Evolutionary conservation across 2,113 vertebrate genomes (phyloP).

Genomic region (Ptilonorhynchus violaceus): DNA sequence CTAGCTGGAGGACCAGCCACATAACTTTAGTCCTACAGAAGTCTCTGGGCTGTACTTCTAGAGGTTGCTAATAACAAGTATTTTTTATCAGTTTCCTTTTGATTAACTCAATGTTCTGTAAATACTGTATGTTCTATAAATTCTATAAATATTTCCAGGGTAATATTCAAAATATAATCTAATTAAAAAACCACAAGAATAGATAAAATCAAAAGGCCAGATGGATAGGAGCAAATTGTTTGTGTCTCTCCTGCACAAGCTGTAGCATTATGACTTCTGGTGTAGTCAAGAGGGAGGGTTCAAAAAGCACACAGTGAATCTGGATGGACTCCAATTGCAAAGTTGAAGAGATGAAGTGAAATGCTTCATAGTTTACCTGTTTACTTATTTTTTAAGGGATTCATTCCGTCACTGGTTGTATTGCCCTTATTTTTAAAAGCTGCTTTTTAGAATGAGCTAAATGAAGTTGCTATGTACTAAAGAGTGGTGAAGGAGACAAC

Average conservation of each 20-base stretch:
- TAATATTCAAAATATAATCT: not conserved
- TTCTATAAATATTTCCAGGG: not conserved
- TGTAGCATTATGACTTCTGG: not conserved
- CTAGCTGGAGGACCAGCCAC: not conserved
- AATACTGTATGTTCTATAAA: not conserved
- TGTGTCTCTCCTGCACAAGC: not conserved
- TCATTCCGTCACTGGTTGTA: not conserved
- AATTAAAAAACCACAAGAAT: not conserved
- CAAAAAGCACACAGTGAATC: not conserved
- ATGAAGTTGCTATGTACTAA: conserved; percentile 22
- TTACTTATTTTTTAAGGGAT: not conserved
- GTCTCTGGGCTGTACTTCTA: not conserved
- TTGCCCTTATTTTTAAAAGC: conserved; percentile 39
- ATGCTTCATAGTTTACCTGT: not conserved
- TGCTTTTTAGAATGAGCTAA: conserved; percentile 1
- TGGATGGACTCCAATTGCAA: not conserved
- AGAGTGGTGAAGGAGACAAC: not conserved
- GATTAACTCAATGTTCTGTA: not conserved
- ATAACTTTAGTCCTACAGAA: not conserved
- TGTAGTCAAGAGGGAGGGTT: not conserved
- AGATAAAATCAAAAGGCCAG: not conserved
- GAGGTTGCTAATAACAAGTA: not conserved
- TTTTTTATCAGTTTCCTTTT: not conserved
- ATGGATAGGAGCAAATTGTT: not conserved
- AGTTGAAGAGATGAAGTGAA: not conserved